Evolutionary conservation across 2,888 invertebrate genomes (phyloP).

Genomic region (Tipula unca): DNA sequence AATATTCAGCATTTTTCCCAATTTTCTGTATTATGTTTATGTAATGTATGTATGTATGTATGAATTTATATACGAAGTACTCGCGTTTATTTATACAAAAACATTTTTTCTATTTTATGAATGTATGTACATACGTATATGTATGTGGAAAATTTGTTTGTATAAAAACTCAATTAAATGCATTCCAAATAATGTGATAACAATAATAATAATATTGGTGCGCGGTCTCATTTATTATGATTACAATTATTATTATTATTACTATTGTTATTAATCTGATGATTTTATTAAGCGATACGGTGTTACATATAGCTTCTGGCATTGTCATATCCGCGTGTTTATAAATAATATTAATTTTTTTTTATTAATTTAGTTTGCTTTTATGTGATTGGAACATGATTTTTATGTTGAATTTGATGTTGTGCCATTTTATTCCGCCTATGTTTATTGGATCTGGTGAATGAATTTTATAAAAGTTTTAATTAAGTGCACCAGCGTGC

Average conservation of each 20-base stretch:
- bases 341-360: not conserved
- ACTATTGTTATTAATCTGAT: not conserved
- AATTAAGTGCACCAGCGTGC: no score
- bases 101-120: not conserved
- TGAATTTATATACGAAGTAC: no score
- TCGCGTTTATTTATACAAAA: not conserved
- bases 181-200: not conserved
- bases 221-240: not conserved
- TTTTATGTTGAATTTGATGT: not conserved
- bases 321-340: not conserved
- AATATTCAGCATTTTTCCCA: not conserved
- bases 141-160: not conserved
- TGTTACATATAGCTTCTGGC: not conserved
- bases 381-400: not conserved
- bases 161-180: constrained; percentile 4
- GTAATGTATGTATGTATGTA: no score
- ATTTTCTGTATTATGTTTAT: not conserved
- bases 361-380: not conserved
- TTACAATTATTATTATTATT: not conserved
- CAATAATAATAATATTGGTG: not conserved
- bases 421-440: not conserved
- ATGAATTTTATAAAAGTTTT: no score
- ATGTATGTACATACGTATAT: not conserved
- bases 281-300: not conserved
- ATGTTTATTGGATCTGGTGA: not conserved